These are phyloP conservation scores for Eupeodes latifasciatus DNA, from an alignment of 2,888 invertebrate species.

Conservation along the genomic window DNA sequence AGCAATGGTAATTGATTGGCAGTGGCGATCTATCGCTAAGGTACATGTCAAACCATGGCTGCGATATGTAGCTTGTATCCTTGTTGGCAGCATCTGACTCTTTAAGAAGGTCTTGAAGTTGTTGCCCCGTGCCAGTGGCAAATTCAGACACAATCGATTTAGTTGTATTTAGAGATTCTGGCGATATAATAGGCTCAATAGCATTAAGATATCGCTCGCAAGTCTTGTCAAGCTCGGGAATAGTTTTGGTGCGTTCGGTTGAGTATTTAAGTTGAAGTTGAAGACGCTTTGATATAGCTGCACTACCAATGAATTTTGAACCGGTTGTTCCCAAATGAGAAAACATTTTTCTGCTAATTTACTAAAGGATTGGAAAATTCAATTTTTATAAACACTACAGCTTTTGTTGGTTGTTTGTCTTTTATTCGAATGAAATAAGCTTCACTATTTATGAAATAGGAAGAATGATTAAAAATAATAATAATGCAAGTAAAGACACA, in stretches of 20 bases:
- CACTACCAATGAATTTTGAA: conserved; percentile 38
- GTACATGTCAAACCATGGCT: conserved; percentile 98
- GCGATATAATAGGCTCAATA: conserved; percentile 89
- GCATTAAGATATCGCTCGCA: conserved; percentile 93
- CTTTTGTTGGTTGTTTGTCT: no score
- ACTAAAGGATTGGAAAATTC: no score
- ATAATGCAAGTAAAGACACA: no score
- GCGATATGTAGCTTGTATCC: conserved; percentile 97
- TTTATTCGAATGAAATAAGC: no score
- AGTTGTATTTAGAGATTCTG: conserved; percentile 87
- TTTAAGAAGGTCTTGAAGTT: conserved; percentile 88
- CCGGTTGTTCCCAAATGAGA: conserved; percentile 35
- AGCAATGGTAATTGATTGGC: conserved; percentile 97
- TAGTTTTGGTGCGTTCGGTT: conserved; percentile 78
- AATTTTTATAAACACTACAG: no score
- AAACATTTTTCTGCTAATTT: conserved; percentile 25
- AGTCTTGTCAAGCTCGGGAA: conserved; percentile 93
- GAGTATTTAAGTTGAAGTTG: neutral
- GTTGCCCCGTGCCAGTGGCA: conserved; percentile 85
- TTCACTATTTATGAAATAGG: no score
- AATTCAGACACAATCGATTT: conserved; percentile 88
- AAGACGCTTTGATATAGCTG: neutral
- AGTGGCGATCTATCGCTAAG: conserved; percentile 92
- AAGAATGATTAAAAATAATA: no score
- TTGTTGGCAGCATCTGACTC: conserved; percentile 90